Base-by-base conservation (phyloP, 2,113 vertebrate species). In the Motacilla tschutschensis region DNA sequence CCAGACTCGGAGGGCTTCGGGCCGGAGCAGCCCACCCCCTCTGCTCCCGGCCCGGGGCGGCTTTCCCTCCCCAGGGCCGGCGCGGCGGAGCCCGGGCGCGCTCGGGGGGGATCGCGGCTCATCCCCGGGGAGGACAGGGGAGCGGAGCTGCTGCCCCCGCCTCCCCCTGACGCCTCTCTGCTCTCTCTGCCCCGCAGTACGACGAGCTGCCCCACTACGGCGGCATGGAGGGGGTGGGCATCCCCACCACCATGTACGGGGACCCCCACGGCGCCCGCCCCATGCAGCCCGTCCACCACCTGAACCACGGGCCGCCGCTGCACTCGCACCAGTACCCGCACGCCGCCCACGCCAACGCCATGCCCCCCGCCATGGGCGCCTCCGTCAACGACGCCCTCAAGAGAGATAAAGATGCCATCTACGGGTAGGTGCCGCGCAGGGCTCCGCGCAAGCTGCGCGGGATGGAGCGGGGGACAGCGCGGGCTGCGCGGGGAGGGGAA, bases 371-470 rank as follows among this genome's bases (percentile, higher is more conserved):
- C 93, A 99, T 99, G 98, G 98, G 99, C 93, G 98, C 98, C 95
- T 99, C 99, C 19, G 99, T 99, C 95, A 99, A 99, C 96, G 99
- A 99, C 96, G 99, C 98, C 94, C 98, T 99, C 96, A 99, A 99
- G 98, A 98, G 99, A 98, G 99, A 99, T 98, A 99, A 99, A 98
- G 99, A 99, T 98, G 96, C 98, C 96, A 99, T 99, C 97, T 99
- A 99, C 98, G 99, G 99, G 99, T 99, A 98, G 94, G 98, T 98
- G 46, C 95, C 44, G 80, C 43, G 41, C 5, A 20, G 33, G 36
- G 65, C 36, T 38, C 46, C 66, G 88, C 88, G 65, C 46, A 77
- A 6, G 14, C 13, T 43, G 59, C 59, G 84, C 82, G 48, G 78
- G 40, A 28, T 33, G 69, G 22, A 18, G 35, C 12, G 22, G 15